Evolutionary conservation across 2,797 vertebrate species (phyloP).

Genomic region (Takifugu ocellatus): DNA sequence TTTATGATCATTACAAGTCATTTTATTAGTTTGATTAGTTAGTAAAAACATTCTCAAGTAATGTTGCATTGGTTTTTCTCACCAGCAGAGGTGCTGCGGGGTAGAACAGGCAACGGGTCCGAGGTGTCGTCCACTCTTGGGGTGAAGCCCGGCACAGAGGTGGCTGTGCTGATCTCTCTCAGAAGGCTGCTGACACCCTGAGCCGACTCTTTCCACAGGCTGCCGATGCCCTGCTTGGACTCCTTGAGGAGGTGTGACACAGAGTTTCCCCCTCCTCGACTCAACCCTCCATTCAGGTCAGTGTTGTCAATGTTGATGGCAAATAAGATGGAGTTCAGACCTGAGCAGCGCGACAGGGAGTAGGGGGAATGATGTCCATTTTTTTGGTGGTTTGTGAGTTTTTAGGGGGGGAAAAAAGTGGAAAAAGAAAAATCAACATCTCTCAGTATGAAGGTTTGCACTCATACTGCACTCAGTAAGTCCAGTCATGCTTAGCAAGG

Average conservation of each 20-base stretch:
- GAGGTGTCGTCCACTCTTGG: slow-evolving; percentile 81
- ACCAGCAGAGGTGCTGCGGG: slow-evolving; percentile 80
- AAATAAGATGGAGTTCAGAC: slow-evolving; percentile 96
- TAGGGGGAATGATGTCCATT: neutral
- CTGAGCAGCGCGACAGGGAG: slow-evolving; percentile 56
- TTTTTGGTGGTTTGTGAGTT: too few relatives aligned
- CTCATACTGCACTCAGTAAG: too few relatives aligned
- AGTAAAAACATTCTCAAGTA: neutral
- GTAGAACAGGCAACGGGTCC: slow-evolving; percentile 87
- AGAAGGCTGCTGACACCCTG: slow-evolving; percentile 94
- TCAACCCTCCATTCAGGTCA: slow-evolving; percentile 89
- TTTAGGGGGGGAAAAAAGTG: neutral
- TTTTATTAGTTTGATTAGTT: slow-evolving; percentile 1
- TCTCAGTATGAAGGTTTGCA: neutral
- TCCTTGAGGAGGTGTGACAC: slow-evolving; percentile 92
- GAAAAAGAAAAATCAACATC: slow-evolving; percentile 2
- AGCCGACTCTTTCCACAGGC: slow-evolving; percentile 90
- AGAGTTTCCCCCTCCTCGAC: slow-evolving; percentile 65
- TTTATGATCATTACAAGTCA: too few relatives aligned
- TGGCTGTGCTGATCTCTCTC: slow-evolving; percentile 90
- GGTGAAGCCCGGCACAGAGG: slow-evolving; percentile 86
- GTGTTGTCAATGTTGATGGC: slow-evolving; percentile 98
- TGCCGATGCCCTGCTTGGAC: slow-evolving; percentile 94
- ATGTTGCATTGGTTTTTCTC: slow-evolving; percentile 16
- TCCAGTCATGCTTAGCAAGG: slow-evolving; percentile 9